Evolutionary conservation across 2,797 vertebrate species (phyloP).

Genomic region (Danio kyathit): DNA sequence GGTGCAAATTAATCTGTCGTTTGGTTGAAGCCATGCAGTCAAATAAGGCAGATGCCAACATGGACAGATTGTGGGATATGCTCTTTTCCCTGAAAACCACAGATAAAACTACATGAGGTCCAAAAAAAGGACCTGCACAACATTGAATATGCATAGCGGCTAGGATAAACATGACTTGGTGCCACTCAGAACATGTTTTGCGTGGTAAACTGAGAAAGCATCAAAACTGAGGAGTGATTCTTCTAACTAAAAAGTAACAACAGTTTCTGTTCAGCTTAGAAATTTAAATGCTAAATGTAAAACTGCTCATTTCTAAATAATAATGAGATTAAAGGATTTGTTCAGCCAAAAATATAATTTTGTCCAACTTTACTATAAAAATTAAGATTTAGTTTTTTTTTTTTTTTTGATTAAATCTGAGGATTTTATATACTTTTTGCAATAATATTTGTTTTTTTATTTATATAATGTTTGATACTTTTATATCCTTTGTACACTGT

Average conservation of each 20-base stretch:
- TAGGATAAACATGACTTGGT: constrained; percentile 3
- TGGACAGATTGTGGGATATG: constrained; percentile 6
- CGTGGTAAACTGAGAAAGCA: not conserved
- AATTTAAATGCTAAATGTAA: not conserved
- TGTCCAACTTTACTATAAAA: no score
- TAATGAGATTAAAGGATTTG: not conserved
- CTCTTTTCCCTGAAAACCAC: constrained; percentile 8
- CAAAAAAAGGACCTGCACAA: constrained; percentile 5
- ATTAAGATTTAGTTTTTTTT: no score
- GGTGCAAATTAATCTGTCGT: not conserved
- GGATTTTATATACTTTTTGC: no score
- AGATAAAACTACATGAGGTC: not conserved
- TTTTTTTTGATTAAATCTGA: no score
- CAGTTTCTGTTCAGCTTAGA: not conserved
- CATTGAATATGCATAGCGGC: constrained; percentile 4
- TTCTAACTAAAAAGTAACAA: not conserved
- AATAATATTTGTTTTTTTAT: no score
- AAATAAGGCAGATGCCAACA: constrained; percentile 27
- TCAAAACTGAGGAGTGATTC: not conserved
- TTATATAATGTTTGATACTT: no score
- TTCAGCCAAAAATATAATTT: no score
- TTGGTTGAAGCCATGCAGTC: not conserved
- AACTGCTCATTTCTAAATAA: not conserved
- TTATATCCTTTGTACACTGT: no score
- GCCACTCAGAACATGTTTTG: not conserved